Percentiles rank a stretch among this genome's conserved stretches.
phyloP scores from a whole-genome alignment of 2,113 vertebrate genomes.

The Manacus vitellinus region DNA sequence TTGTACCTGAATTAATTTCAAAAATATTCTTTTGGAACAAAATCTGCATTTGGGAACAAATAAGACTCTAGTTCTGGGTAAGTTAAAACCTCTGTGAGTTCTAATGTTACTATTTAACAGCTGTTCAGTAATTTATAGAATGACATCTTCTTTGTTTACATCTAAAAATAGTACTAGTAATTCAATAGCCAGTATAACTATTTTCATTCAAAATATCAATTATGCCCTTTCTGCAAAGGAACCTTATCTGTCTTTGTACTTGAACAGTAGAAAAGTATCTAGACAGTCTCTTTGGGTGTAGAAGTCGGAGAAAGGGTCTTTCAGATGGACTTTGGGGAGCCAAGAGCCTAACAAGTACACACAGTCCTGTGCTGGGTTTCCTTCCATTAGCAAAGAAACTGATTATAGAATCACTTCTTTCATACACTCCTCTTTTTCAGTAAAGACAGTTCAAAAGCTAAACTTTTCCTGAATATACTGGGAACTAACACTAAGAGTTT shows the following conservation, averaged over 20 bases:
- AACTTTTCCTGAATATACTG: background rate
- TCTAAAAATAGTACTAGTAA: background rate
- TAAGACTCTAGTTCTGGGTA: background rate
- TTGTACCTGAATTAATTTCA: background rate
- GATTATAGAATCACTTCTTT: background rate
- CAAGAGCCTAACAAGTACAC: background rate
- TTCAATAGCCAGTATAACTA: background rate
- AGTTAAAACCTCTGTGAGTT: background rate
- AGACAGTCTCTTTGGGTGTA: background rate
- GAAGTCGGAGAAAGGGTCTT: background rate
- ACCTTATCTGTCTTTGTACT: background rate
- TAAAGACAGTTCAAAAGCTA: background rate
- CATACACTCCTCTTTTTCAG: background rate
- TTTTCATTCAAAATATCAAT: background rate
- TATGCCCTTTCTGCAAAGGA: background rate
- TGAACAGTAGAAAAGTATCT: background rate
- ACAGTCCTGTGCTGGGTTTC: background rate
- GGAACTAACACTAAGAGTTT: background rate
- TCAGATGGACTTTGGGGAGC: background rate
- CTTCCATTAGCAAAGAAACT: background rate
- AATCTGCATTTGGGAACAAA: background rate
- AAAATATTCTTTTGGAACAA: background rate
- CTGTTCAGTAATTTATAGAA: slow-evolving; percentile 6
- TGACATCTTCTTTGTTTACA: background rate
- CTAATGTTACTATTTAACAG: background rate